Base-by-base conservation (phyloP, 2,888 invertebrate genomes). In the Penaeus monodon region DNA sequence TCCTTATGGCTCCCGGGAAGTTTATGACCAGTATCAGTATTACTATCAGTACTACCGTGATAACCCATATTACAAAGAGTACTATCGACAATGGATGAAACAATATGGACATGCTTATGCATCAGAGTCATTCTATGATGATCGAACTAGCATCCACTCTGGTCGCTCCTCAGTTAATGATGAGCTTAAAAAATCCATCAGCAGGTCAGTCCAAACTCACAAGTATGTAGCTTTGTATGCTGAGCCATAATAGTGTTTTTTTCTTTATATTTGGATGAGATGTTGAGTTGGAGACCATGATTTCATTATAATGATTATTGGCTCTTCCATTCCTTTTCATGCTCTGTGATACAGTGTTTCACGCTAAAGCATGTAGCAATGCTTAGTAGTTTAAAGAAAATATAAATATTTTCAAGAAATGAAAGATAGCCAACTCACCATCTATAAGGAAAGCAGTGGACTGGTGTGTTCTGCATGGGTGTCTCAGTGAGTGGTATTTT, bases 81-180 rank as follows among this genome's bases (percentile, higher is more conserved):
- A 86, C 83, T 86, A 86, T 68, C 57, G 77, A 77, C 79, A 85
- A 22, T 83, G 82, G 86, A 83, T 86, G 86, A 86, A 86, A 63
- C 86, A 86, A 65, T 86, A 83, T 78, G 78, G 86, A 17, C 86
- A 82, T 10, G 83, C 83, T 10, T 86, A 86, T 64, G 66, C 24
- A 17, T 66, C 88, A 29, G 84, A 88, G 44, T 85, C 89, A 49
- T 85, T 84, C 76, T 82, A 80, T 64, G 90, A 90, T 63, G 90
- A 90, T 77, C 94, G 96, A 90, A 96, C 95, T 90, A 96, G 96
- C 91, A 96, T 96, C 84, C 96, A 96, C 93, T 96, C 96, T 29
- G 97, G 96, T 78, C 94, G 96, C 91, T 96, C 96, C 93, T 96
- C 96, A 89, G 95, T 95, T 91, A 95, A 95, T 92, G 96, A 95